Conservation (phyloP, 1,140 invertebrate genomes). For the Oscheius sp. region DNA sequence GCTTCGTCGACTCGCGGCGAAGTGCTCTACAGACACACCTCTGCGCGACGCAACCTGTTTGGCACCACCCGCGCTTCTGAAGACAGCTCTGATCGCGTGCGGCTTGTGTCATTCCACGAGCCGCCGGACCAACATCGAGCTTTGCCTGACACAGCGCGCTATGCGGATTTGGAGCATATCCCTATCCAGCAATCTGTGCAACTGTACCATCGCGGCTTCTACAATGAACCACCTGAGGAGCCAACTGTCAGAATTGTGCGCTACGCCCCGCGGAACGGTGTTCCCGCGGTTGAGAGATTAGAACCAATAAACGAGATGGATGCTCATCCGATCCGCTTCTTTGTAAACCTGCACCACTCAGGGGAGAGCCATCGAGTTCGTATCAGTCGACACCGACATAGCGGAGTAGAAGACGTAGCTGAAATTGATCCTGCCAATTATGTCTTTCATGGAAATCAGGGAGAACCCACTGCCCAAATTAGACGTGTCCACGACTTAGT, state of each 20-base stretch:
- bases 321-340: constrained; percentile 27
- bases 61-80: constrained; percentile 5
- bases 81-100: background rate
- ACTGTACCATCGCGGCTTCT: constrained; percentile 25
- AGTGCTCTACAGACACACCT: background rate
- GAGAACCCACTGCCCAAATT: background rate
- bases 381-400: constrained; percentile 7
- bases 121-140: background rate
- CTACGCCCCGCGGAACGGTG: constrained; percentile 23
- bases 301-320: constrained; percentile 50
- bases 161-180: constrained; percentile 11
- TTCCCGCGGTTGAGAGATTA: constrained; percentile 9
- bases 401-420: constrained; percentile 13
- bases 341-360: constrained; percentile 33
- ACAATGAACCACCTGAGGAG: constrained; percentile 6
- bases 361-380: constrained; percentile 5
- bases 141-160: background rate
- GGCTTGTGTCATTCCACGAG: constrained; percentile 7
- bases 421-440: constrained; percentile 11
- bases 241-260: constrained; percentile 12
- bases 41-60: constrained; percentile 22
- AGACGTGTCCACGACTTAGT: background rate
- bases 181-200: constrained; percentile 13
- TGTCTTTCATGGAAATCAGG: background rate
- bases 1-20: background rate